phyloP scores from a whole-genome alignment of 1,140 invertebrate genomes.

The Caenorhabditis tropicalis region DNA sequence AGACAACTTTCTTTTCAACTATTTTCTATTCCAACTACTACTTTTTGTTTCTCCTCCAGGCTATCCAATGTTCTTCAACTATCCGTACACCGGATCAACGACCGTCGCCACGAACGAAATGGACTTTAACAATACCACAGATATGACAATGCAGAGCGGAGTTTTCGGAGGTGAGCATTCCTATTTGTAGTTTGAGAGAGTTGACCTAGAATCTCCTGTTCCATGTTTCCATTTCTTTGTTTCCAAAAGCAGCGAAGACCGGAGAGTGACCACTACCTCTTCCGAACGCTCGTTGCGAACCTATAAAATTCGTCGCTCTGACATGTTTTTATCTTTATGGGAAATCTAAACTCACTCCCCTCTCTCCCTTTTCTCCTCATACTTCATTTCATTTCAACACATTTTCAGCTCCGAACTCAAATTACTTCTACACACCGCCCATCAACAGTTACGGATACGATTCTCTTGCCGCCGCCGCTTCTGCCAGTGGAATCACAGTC shows the following conservation, averaged over 20 bases:
- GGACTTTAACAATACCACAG: not conserved
- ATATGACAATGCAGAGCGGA: conserved; percentile 8
- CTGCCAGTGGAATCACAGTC: not conserved
- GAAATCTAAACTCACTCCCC: conserved; percentile 11
- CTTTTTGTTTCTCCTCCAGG: not conserved
- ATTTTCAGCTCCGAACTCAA: not conserved
- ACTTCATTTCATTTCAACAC: not conserved
- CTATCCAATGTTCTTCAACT: conserved; percentile 32
- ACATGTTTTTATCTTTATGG: conserved; percentile 24
- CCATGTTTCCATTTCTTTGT: not conserved
- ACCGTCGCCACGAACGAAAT: not conserved
- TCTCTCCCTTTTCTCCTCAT: not conserved
- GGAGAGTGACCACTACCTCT: not conserved
- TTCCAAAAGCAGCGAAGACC: not conserved
- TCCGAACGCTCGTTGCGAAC: not conserved
- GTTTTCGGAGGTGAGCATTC: conserved; percentile 2
- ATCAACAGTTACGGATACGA: not conserved
- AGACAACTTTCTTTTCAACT: conserved; percentile 7
- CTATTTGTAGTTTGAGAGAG: too few species aligned
- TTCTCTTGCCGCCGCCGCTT: not conserved
- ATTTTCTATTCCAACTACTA: too few species aligned
- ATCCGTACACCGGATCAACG: not conserved
- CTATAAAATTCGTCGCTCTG: conserved; percentile 10
- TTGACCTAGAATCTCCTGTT: not conserved
- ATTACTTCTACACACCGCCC: not conserved